Evolutionary conservation across 2,113 vertebrate genomes (phyloP).

Genomic region (Odontesthes bonariensis): DNA sequence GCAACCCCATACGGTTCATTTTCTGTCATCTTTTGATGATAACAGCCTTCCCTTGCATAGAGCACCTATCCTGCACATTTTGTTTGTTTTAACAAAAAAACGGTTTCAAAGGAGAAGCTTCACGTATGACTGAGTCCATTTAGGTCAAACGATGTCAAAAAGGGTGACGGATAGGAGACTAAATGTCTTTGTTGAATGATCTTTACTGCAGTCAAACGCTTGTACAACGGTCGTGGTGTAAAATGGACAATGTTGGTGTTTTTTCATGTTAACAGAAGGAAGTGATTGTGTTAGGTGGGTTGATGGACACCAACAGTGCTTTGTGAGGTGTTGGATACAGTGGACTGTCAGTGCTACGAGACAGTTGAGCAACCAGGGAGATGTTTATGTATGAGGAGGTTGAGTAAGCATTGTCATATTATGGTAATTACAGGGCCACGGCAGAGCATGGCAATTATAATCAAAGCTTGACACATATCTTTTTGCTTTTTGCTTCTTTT

Average conservation of each 20-base stretch:
- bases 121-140: constrained; percentile 37
- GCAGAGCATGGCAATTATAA: constrained; percentile 10
- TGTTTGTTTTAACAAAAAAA: not conserved
- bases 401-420: constrained; percentile 35
- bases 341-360: not conserved
- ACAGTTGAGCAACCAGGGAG: not conserved
- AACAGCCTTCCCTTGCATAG: constrained; percentile 12
- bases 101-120: not conserved
- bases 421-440: constrained; percentile 28
- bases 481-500: no score
- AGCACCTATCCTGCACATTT: constrained; percentile 4
- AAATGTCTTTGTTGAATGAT: not conserved
- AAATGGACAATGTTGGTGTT: not conserved
- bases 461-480: constrained; percentile 5
- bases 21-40: constrained; percentile 16
- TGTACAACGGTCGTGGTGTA: not conserved
- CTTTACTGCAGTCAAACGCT: not conserved
- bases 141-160: constrained; percentile 14
- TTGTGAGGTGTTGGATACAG: not conserved
- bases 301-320: no score
- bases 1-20: constrained; percentile 24
- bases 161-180: not conserved
- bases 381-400: constrained; percentile 26
- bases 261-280: not conserved
- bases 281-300: not conserved